Conservation (phyloP, 2,797 vertebrate species). For the Chelon auratus region DNA sequence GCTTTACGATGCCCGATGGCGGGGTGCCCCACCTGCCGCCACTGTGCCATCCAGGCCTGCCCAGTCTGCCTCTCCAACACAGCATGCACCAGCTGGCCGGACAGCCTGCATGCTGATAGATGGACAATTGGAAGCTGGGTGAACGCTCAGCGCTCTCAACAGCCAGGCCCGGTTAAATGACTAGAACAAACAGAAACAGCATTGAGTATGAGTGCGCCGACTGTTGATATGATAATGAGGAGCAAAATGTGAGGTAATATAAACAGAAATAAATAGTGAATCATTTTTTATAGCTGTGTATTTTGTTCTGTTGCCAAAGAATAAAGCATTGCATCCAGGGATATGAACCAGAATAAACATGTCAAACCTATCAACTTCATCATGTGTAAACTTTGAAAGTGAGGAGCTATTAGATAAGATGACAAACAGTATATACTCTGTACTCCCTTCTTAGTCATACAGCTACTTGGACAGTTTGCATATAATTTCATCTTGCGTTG, state of each 20-base stretch:
- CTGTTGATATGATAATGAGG: conserved; percentile 20
- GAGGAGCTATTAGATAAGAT: neutral
- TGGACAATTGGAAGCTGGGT: conserved; percentile 57
- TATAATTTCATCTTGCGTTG: conserved; percentile 14
- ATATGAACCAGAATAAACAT: neutral
- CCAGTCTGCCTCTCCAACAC: conserved; percentile 61
- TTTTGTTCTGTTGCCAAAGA: too few relatives aligned
- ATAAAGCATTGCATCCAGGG: neutral
- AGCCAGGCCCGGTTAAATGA: conserved; percentile 43
- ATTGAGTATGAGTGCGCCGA: conserved; percentile 15
- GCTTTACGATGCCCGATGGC: conserved; percentile 69
- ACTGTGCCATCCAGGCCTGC: conserved; percentile 55
- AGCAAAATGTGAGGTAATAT: neutral
- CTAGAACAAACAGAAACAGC: conserved; percentile 36
- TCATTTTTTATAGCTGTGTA: too few relatives aligned
- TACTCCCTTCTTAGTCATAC: neutral
- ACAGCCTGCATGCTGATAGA: conserved; percentile 70
- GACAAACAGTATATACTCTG: neutral
- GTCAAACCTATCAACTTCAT: neutral
- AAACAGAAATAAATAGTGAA: neutral
- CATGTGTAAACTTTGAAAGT: conserved; percentile 5
- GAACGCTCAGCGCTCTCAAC: conserved; percentile 56
- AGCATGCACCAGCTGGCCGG: conserved; percentile 75
- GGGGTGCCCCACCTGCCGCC: conserved; percentile 68
- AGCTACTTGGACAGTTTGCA: neutral